Evolutionary conservation across 1,140 invertebrate genomes (phyloP).

Genomic region (Philopotamus ludificatus): DNA sequence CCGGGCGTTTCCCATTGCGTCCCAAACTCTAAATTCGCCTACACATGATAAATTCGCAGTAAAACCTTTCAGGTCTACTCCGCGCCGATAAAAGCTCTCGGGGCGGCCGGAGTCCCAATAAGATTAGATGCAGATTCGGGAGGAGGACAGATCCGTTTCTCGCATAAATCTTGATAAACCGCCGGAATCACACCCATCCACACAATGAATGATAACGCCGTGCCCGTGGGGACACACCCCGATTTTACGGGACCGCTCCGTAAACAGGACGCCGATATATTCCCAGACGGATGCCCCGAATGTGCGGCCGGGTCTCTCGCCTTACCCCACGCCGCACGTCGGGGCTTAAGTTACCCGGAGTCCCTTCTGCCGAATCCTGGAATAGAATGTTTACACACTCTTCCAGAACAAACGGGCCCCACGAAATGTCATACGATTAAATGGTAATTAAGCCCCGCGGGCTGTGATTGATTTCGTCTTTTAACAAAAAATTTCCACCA

Average conservation of each 20-base stretch:
- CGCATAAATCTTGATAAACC: conserved; percentile 30
- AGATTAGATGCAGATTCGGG: not conserved
- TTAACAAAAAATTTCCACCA: too few relatives aligned
- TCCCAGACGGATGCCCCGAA: not conserved
- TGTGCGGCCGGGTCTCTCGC: too few relatives aligned
- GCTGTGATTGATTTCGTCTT: too few relatives aligned
- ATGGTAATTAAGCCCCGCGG: too few relatives aligned
- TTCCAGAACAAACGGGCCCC: too few relatives aligned
- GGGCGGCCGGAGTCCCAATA: too few relatives aligned
- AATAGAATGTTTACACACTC: too few relatives aligned
- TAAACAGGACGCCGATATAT: not conserved
- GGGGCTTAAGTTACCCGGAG: too few relatives aligned
- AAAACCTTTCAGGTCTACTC: not conserved
- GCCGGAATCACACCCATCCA: conserved; percentile 8
- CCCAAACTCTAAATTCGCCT: not conserved
- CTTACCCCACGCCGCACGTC: too few relatives aligned
- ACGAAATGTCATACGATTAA: too few relatives aligned
- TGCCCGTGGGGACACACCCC: not conserved
- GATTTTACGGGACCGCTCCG: not conserved
- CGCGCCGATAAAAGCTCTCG: too few relatives aligned
- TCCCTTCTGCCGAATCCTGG: too few relatives aligned
- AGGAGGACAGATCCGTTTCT: conserved; percentile 16
- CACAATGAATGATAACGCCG: not conserved
- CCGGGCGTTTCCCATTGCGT: conserved; percentile 2
- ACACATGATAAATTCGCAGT: not conserved